Evolutionary conservation across 2,797 vertebrate genomes (phyloP).

Genomic region (Neopelma chrysocephalum): DNA sequence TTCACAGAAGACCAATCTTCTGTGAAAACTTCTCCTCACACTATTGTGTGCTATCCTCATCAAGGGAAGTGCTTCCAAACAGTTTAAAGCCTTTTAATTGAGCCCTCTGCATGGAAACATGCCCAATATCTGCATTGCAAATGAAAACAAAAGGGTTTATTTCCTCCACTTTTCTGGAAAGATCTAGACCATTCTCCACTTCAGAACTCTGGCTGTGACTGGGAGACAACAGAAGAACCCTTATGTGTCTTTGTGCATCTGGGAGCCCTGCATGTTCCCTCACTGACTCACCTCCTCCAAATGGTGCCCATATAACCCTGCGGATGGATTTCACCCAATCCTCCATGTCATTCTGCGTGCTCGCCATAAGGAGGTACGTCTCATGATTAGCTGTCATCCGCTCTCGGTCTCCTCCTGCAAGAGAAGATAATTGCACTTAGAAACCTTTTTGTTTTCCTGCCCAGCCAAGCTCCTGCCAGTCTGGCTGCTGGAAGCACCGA

Average conservation of each 20-base stretch:
- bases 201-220: neutral
- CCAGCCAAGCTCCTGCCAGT: neutral
- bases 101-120: neutral
- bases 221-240: neutral
- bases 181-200: neutral
- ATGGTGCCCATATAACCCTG: slow-evolving; percentile 97
- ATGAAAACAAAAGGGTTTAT: neutral
- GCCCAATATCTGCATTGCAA: neutral
- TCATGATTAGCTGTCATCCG: slow-evolving; percentile 99
- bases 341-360: slow-evolving; percentile 99
- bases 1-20: neutral
- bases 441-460: neutral
- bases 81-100: neutral
- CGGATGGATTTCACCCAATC: slow-evolving; percentile 99
- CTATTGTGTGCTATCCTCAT: neutral
- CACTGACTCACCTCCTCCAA: slow-evolving; percentile 92
- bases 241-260: neutral
- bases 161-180: neutral
- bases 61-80: neutral
- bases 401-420: slow-evolving; percentile 91
- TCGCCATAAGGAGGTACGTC: slow-evolving; percentile 98
- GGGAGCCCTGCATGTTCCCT: slow-evolving; percentile 40
- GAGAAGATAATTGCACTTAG: slow-evolving; percentile 50
- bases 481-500: neutral
- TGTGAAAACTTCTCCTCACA: neutral